Base-by-base conservation (phyloP, 2,113 vertebrate species). In the Plotosus lineatus region DNA sequence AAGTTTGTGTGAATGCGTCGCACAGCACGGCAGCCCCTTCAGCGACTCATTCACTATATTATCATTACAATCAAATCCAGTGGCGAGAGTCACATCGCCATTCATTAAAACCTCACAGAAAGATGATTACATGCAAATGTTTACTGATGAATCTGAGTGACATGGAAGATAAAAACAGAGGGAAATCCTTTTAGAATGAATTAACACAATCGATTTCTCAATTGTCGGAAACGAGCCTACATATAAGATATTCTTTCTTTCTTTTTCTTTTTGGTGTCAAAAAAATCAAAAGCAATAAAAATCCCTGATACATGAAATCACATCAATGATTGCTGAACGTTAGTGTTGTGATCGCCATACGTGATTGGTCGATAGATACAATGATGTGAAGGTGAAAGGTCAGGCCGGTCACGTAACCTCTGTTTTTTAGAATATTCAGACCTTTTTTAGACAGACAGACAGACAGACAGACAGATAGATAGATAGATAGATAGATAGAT, bases 1-100 rank as follows among this genome's bases (percentile, higher is more conserved):
- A 31, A 69, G 69, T 73, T 78, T 56, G 72, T 75, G 69, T 53
- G 50, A 15, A 8, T n/a, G 60, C 56, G 40, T 53, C 11, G 9
- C 19, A 33, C 73, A 3, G 28, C n/a, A 42, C 3, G 19, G 33
- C 50, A n/a, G 33, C n/a, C n/a, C n/a, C n/a, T n/a, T n/a, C n/a
- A 75, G 46, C 8, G 5, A 7, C 19, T 36, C 8, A 21, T 15
- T 60, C n/a, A n/a, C 10, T 9, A 7, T 33, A 61, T 31, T 61
- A 17, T 15, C 1, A 14, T 33, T 61, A n/a, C n/a, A n/a, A n/a
- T n/a, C n/a, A n/a, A n/a, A n/a, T n/a, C n/a, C n/a, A n/a, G n/a
- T n/a, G n/a, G n/a, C n/a, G n/a, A n/a, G n/a, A n/a, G n/a, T n/a
- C n/a, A n/a, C n/a, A n/a, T n/a, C n/a, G n/a, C n/a, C n/a, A n/a